phyloP scores from a whole-genome alignment of 2,888 invertebrate species.

The Anthrax anthrax region DNA sequence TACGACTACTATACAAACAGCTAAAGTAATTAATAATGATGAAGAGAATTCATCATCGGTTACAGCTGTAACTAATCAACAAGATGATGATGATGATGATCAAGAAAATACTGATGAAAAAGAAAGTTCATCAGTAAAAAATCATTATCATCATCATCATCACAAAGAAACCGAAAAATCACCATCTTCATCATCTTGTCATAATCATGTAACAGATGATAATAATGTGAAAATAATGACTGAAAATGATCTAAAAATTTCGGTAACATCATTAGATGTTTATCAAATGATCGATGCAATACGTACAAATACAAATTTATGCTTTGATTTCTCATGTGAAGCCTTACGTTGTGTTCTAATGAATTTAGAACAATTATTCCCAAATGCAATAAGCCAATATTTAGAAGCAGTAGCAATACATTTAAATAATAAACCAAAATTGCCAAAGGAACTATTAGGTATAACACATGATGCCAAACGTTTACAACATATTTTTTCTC shows the following conservation, averaged over 20 bases:
- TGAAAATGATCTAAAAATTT: background rate
- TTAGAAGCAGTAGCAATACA: conserved; percentile 46
- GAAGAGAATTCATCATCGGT: conserved; percentile 26
- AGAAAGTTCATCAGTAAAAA: background rate
- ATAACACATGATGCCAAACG: conserved; percentile 68
- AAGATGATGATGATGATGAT: background rate
- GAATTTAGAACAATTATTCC: conserved; percentile 38
- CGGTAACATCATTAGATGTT: conserved; percentile 36
- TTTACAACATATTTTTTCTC: conserved; percentile 67
- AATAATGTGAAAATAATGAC: background rate
- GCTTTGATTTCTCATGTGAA: conserved; percentile 72
- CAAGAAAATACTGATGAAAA: background rate
- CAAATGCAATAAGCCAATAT: conserved; percentile 44
- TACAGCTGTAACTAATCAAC: conserved; percentile 16
- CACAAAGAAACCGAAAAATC: background rate
- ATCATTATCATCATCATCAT: too few relatives aligned
- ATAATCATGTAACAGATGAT: too few relatives aligned
- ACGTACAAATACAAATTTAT: conserved; percentile 67
- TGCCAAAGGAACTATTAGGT: conserved; percentile 47
- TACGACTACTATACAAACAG: conserved; percentile 29
- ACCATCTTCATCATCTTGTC: too few relatives aligned
- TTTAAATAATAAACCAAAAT: conserved; percentile 46
- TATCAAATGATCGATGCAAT: conserved; percentile 70
- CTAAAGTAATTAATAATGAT: conserved; percentile 33
- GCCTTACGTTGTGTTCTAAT: conserved; percentile 66